Evolutionary conservation across 2,797 vertebrate species (phyloP).

Genomic region (Molossus alvarezi): DNA sequence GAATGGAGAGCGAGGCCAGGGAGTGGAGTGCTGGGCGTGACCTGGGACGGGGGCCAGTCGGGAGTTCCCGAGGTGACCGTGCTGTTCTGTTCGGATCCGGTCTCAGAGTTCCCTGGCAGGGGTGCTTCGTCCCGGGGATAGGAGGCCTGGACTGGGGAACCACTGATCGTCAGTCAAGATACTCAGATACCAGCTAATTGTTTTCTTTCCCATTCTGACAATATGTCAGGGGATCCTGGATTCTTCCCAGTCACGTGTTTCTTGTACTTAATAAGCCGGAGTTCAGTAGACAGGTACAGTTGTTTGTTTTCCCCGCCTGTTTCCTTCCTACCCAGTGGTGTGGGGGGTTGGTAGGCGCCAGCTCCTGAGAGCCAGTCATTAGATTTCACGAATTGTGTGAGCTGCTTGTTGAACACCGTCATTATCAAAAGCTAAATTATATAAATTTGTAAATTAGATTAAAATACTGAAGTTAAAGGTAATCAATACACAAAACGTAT

Average conservation of each 20-base stretch:
- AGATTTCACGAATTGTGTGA: slow-evolving; percentile 2
- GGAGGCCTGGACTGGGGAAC: not conserved
- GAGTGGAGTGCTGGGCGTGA: not conserved
- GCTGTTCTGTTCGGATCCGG: not conserved
- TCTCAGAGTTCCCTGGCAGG: not conserved
- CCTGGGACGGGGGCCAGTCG: too few species aligned
- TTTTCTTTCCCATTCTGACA: not conserved
- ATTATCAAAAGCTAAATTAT: slow-evolving; percentile 45
- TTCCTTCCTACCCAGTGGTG: not conserved
- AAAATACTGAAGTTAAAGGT: slow-evolving; percentile 9
- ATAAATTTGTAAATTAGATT: not conserved
- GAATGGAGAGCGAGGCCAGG: not conserved
- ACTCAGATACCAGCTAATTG: not conserved
- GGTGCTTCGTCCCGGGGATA: not conserved
- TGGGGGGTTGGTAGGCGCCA: not conserved
- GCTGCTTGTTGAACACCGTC: not conserved
- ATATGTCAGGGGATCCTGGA: not conserved
- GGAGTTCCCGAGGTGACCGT: not conserved
- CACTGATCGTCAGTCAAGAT: not conserved
- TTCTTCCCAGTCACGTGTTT: not conserved
- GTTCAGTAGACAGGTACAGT: not conserved
- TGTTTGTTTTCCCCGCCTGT: not conserved
- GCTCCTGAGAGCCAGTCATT: not conserved
- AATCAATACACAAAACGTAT: slow-evolving; percentile 14
- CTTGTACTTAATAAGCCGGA: not conserved